Conservation (phyloP, 2,113 vertebrate genomes). For the Dunckerocampus dactyliophorus region DNA sequence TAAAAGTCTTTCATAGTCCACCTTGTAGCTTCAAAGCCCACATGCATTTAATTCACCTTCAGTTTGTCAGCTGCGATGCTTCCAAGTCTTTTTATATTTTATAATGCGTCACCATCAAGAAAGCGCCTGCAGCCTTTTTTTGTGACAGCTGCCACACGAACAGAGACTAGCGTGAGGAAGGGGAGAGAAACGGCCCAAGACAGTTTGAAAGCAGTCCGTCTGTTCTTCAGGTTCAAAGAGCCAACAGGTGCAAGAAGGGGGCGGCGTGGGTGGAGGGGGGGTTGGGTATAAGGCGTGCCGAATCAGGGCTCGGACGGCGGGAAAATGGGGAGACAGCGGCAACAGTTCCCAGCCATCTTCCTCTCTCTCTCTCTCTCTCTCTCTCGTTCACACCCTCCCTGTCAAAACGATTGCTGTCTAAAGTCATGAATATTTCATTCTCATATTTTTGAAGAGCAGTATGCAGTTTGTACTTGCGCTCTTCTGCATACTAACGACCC, state of each 20-base stretch:
- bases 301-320: background rate
- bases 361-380: constrained; percentile 16
- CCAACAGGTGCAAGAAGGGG: constrained; percentile 16
- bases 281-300: constrained; percentile 4
- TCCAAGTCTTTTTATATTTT: constrained; percentile 8
- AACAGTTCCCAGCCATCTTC: constrained; percentile 25
- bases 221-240: constrained; percentile 27
- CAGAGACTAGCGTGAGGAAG: constrained; percentile 3
- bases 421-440: constrained; percentile 69
- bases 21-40: constrained; percentile 26
- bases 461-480: constrained; percentile 52
- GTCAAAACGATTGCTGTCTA: constrained; percentile 35
- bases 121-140: constrained; percentile 10
- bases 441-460: constrained; percentile 53
- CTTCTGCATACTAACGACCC: constrained; percentile 62
- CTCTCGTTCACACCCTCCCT: background rate
- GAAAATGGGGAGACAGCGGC: constrained; percentile 30
- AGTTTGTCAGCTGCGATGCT: constrained; percentile 26
- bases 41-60: constrained; percentile 35
- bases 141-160: constrained; percentile 27
- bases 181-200: constrained; percentile 19
- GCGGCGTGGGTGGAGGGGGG: too few species aligned
- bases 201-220: constrained; percentile 8
- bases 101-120: constrained; percentile 14
- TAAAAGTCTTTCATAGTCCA: constrained; percentile 8